phyloP scores from a whole-genome alignment of 2,797 vertebrate species.

The Esox lucius region DNA sequence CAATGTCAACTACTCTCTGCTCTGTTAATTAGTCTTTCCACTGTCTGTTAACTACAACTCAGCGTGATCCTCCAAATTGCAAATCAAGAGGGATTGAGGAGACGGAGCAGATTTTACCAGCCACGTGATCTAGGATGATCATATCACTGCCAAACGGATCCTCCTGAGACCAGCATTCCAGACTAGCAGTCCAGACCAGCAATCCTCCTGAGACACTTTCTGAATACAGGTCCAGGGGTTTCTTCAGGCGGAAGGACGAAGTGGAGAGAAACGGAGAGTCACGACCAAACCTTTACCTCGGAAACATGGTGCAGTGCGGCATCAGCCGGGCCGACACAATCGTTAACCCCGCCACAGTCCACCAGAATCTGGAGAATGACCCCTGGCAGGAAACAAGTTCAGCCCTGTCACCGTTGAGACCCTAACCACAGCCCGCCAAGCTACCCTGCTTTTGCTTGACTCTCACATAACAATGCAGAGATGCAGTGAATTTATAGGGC shows the following conservation, averaged over 20 bases:
- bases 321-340: no score
- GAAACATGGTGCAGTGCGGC: no score
- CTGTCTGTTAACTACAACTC: no score
- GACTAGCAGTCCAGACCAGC: no score
- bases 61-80: constrained; percentile 41
- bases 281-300: not conserved
- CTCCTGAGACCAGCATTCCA: no score
- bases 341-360: constrained; percentile 11
- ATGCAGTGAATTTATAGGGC: constrained; percentile 39
- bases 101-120: constrained; percentile 67
- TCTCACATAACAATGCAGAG: constrained; percentile 41
- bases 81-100: not conserved
- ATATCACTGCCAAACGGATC: constrained; percentile 18
- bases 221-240: no score
- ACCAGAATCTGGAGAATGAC: constrained; percentile 58
- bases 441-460: constrained; percentile 51
- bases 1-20: no score
- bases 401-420: constrained; percentile 47
- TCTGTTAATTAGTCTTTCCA: constrained; percentile 72
- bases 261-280: not conserved
- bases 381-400: constrained; percentile 51
- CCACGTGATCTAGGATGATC: constrained; percentile 61
- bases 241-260: no score
- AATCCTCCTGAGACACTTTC: no score
- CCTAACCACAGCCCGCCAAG: constrained; percentile 28